Conservation (phyloP, 2,113 vertebrate species). For the Poeciliopsis retropinna region DNA sequence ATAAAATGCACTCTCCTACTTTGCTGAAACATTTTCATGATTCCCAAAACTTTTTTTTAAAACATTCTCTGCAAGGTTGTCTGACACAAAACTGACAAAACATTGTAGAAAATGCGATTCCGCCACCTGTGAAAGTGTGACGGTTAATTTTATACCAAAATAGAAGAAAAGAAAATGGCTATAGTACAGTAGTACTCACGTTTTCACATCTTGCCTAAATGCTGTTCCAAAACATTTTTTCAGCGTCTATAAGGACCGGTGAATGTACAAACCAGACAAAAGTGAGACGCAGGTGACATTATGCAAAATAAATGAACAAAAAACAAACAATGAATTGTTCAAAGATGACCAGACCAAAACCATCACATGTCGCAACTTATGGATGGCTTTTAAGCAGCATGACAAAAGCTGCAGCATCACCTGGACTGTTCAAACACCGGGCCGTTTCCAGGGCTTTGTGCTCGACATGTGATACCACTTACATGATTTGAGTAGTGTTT, state of each 20-base stretch:
- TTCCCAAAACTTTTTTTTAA: too few species aligned
- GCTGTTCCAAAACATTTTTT: not conserved
- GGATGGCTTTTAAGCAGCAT: constrained; percentile 33
- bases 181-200: not conserved
- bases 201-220: not conserved
- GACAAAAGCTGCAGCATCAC: constrained; percentile 54
- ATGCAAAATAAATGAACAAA: constrained; percentile 8
- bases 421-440: constrained; percentile 57
- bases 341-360: constrained; percentile 19
- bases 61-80: too few species aligned
- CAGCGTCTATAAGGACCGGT: constrained; percentile 26
- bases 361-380: constrained; percentile 21
- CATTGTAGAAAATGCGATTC: too few species aligned
- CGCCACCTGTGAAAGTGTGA: too few species aligned
- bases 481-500: not conserved
- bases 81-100: too few species aligned
- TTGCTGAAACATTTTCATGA: too few species aligned
- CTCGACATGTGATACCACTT: constrained; percentile 18
- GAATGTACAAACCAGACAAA: constrained; percentile 20
- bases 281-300: not conserved
- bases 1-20: too few species aligned
- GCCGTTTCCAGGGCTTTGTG: constrained; percentile 49
- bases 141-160: not conserved
- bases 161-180: too few species aligned
- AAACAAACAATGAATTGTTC: constrained; percentile 24